phyloP scores from a whole-genome alignment of 2,797 vertebrate species.

The Champsocephalus esox region DNA sequence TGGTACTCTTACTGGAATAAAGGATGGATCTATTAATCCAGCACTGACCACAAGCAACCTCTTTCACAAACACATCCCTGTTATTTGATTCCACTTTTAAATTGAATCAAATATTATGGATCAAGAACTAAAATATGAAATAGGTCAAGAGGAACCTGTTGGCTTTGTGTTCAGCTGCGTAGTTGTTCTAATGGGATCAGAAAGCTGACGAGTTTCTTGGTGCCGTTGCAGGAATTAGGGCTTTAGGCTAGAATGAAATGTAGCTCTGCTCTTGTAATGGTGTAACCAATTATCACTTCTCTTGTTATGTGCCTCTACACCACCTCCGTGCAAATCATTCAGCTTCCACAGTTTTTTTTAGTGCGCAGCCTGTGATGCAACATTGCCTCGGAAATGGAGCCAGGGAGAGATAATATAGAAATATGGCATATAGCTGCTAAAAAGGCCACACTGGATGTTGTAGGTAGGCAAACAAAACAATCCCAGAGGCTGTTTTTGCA shows the following conservation, averaged over 20 bases:
- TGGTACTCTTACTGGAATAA: neutral
- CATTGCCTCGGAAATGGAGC: conserved; percentile 16
- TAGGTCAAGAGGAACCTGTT: conserved; percentile 1
- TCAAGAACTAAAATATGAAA: neutral
- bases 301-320: conserved; percentile 10
- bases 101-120: neutral
- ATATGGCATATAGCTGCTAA: neutral
- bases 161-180: neutral
- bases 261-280: conserved; percentile 5
- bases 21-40: neutral
- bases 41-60: neutral
- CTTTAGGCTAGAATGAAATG: conserved; percentile 29
- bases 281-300: conserved; percentile 19
- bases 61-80: neutral
- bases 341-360: conserved; percentile 1
- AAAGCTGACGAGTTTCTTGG: conserved; percentile 3
- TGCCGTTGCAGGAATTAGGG: conserved; percentile 12
- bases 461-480: conserved; percentile 6
- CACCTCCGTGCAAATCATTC: conserved; percentile 15
- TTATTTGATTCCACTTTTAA: neutral
- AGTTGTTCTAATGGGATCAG: neutral
- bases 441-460: neutral
- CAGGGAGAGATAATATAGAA: conserved; percentile 23
- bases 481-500: conserved; percentile 3
- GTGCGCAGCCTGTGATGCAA: neutral